phyloP scores from a whole-genome alignment of 2,113 vertebrate species.

The Sphyrna mokarran region DNA sequence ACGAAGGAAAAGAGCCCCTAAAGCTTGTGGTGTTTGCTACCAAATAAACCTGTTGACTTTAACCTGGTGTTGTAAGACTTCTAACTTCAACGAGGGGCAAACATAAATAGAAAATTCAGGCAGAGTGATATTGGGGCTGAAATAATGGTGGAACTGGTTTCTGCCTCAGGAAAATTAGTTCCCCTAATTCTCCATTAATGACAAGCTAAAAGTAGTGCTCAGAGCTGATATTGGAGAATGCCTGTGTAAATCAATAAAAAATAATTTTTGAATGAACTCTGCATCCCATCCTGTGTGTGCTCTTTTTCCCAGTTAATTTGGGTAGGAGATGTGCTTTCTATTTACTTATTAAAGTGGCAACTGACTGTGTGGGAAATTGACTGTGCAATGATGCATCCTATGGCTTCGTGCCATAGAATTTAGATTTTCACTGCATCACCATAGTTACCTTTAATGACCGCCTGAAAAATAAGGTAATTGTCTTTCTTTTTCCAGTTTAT shows the following conservation, averaged over 20 bases:
- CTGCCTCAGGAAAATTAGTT: not conserved
- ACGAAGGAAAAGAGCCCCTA: too few species aligned
- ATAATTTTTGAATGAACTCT: not conserved
- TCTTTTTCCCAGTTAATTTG: not conserved
- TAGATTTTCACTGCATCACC: not conserved
- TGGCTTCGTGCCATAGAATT: not conserved
- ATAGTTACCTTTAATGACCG: not conserved
- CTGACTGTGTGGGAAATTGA: not conserved
- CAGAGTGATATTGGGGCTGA: not conserved
- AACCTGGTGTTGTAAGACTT: too few species aligned
- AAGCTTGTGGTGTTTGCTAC: too few species aligned
- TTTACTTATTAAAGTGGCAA: slow-evolving; percentile 23
- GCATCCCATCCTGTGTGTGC: not conserved
- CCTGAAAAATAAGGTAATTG: not conserved
- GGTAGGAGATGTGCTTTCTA: not conserved
- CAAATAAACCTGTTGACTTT: too few species aligned
- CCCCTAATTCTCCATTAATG: not conserved
- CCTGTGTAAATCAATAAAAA: not conserved
- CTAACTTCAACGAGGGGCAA: not conserved
- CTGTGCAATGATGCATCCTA: not conserved
- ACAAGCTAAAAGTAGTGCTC: not conserved
- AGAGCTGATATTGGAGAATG: not conserved
- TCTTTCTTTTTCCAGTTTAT: not conserved
- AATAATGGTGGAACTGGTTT: not conserved
- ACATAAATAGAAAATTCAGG: not conserved